Evolutionary conservation across 2,888 invertebrate species (phyloP).

Genomic region (Pseudococcus jackbeardsleyi): DNA sequence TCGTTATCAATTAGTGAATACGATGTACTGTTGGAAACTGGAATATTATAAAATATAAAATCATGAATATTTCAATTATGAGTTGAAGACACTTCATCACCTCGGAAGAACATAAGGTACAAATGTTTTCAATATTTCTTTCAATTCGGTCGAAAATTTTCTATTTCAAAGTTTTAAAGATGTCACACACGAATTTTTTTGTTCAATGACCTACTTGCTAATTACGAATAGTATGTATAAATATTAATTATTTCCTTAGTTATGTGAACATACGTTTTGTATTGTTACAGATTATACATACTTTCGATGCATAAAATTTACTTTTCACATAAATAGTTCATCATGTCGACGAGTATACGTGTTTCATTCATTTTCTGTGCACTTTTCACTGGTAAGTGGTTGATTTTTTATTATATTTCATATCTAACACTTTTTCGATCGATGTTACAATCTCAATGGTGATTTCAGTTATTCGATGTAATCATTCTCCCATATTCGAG

Average conservation of each 20-base stretch:
- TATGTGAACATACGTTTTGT: background rate
- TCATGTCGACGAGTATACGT: background rate
- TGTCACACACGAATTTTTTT: background rate
- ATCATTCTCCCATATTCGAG: slow-evolving; percentile 81
- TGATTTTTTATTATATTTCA: background rate
- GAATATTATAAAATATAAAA: background rate
- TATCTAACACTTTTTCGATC: background rate
- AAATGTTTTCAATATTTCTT: background rate
- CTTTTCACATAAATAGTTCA: background rate
- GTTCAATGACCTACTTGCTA: slow-evolving; percentile 11
- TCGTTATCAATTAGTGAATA: slow-evolving; percentile 6
- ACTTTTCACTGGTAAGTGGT: background rate
- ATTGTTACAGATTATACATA: background rate
- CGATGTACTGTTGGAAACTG: background rate
- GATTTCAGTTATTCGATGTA: slow-evolving; percentile 68
- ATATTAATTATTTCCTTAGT: slow-evolving; percentile 8
- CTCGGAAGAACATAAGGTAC: background rate
- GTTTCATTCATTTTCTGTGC: background rate
- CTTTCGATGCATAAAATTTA: background rate
- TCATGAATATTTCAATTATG: background rate
- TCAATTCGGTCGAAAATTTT: background rate
- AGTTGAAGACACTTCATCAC: background rate
- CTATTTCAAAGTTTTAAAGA: background rate
- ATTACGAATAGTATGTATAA: background rate
- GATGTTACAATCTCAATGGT: background rate